phyloP scores from a whole-genome alignment of 2,797 vertebrate genomes.

The Chaetophractus vellerosus region DNA sequence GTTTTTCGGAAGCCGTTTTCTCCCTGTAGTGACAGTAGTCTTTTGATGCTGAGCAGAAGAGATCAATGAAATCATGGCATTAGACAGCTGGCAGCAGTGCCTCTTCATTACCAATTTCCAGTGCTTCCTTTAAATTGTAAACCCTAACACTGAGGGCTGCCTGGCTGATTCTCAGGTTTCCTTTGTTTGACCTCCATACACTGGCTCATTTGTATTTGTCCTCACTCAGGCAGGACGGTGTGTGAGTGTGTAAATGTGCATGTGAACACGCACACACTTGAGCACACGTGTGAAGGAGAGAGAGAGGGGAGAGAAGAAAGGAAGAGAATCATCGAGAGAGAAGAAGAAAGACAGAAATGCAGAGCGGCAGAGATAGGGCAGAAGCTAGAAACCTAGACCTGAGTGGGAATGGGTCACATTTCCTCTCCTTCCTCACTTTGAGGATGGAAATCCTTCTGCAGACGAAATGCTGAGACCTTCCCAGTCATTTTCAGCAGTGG shows the following conservation, averaged over 20 bases:
- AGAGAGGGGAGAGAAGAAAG: neutral
- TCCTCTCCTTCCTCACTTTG: neutral
- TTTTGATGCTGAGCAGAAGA: neutral
- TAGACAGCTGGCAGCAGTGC: neutral
- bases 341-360: neutral
- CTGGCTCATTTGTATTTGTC: neutral
- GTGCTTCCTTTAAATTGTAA: neutral
- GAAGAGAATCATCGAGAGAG: neutral
- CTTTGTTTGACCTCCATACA: neutral
- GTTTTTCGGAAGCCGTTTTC: neutral
- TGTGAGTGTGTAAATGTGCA: neutral
- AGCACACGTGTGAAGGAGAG: neutral
- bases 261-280: neutral
- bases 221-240: neutral
- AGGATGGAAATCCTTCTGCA: too few species aligned
- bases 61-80: rapidly evolving
- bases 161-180: neutral
- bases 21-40: neutral
- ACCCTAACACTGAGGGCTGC: neutral
- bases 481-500: neutral
- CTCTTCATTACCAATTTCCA: neutral
- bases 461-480: neutral
- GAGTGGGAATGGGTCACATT: rapidly evolving
- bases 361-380: neutral
- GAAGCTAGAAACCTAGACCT: neutral